Base-by-base conservation (phyloP, 2,797 vertebrate species). In the Buceros bicornis region DNA sequence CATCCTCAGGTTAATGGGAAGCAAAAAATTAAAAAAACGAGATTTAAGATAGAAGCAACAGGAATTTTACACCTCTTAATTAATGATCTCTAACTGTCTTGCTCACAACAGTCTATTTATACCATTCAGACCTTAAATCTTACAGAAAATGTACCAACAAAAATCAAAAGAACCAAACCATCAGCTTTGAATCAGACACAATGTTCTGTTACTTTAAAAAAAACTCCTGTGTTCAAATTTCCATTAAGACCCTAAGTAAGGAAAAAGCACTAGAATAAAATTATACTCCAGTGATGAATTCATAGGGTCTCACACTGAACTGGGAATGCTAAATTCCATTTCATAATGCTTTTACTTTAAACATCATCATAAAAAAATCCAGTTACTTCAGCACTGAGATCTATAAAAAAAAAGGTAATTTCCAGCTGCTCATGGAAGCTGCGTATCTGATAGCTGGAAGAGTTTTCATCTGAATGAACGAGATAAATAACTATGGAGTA, bases 301-400 rank as follows among this genome's bases (percentile, higher is more conserved):
- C 90, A 79, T 35, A 91, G 64, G 8, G 37, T 65, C 19, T 91
- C 58, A 28, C 20, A 56, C 5, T 71, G 78, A 87, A 87, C 35
- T 37, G 48, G 67, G 69, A 92, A 84, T 71, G 66, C 56, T 91
- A 53, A 77, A 84, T 77, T 87, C 54, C 26, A 50, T 84, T 95
- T 95, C 77, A 87, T 72, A 95, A 81, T 47, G 81, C 82, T 95
- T 89, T 86, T 70, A 80, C 61, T 82, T 88, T 58, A 87, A 93
- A 56, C 77, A 62, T 71, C 67, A 88, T 53, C 31, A 84, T 66
- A 82, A 95, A 95, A 94, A 93, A 78, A 70, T n/a, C 50, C 62
- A 58, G 82, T 87, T 89, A 92, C 50, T 91, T 80, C 87, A 89
- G 2, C 72, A 90, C 37, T 2, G 2, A 90, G 70, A 92, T 81